These are phyloP conservation scores for Calameuta pallipes DNA, from an alignment of 2,888 invertebrate species.

Conservation along the genomic window DNA sequence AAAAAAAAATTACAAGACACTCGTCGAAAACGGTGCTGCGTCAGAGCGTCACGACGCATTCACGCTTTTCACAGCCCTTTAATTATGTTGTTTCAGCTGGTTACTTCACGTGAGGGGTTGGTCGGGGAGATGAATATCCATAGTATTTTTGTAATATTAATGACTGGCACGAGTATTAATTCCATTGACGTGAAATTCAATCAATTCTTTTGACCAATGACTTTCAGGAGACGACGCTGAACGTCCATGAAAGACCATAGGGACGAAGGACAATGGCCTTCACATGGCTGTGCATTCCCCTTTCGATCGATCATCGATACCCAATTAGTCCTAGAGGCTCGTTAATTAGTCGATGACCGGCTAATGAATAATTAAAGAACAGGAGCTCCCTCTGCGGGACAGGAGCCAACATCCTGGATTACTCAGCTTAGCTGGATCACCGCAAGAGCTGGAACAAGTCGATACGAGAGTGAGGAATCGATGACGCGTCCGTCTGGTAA, in stretches of 20 bases:
- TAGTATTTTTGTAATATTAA: not conserved
- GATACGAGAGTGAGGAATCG: not conserved
- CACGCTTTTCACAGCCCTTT: not conserved
- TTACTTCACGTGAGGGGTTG: not conserved
- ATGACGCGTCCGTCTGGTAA: not conserved
- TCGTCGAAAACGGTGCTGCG: not conserved
- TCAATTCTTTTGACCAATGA: not conserved
- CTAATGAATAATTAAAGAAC: conserved; percentile 27
- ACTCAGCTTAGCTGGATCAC: not conserved
- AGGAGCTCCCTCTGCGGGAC: conserved; percentile 4
- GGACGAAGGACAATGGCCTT: not conserved
- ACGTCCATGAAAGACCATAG: not conserved
- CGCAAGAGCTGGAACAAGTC: not conserved
- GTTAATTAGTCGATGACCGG: conserved; percentile 28
- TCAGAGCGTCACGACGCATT: not conserved
- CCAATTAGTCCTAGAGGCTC: conserved; percentile 27
- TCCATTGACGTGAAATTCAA: not conserved
- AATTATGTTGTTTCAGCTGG: not conserved
- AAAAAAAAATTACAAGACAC: not conserved
- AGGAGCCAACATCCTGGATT: not conserved
- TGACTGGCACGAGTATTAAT: not conserved
- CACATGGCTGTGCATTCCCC: not conserved
- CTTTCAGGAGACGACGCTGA: not conserved
- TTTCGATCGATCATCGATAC: conserved; percentile 31
- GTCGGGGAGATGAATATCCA: not conserved